Conservation (phyloP, 2,888 invertebrate species). For the Leptinotarsa tumamoca region DNA sequence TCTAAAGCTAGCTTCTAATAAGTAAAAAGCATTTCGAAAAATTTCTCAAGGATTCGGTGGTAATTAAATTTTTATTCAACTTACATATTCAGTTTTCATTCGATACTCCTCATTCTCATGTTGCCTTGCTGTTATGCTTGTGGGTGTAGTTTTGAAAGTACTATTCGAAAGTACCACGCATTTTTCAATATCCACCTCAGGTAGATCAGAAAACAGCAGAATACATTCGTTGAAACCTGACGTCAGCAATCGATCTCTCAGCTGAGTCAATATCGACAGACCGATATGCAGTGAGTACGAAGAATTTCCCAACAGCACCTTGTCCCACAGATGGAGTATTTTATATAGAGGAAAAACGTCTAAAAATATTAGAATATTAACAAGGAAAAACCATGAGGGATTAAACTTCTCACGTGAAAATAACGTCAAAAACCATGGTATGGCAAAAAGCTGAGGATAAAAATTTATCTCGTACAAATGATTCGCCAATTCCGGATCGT, state of each 20-base stretch:
- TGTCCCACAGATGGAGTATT: slow-evolving; percentile 98
- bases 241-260: slow-evolving; percentile 83
- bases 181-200: slow-evolving; percentile 94
- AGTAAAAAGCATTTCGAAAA: too few relatives aligned
- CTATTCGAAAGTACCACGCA: slow-evolving; percentile 90
- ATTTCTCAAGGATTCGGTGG: too few relatives aligned
- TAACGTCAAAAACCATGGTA: slow-evolving; percentile 99
- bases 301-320: slow-evolving; percentile 90
- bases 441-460: slow-evolving; percentile 96
- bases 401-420: slow-evolving; percentile 88
- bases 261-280: slow-evolving; percentile 89
- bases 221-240: slow-evolving; percentile 99
- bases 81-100: slow-evolving; percentile 53
- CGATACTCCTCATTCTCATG: slow-evolving; percentile 71
- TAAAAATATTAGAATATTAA: slow-evolving; percentile 64
- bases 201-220: slow-evolving; percentile 96
- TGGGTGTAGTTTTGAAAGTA: slow-evolving; percentile 87
- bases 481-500: slow-evolving; percentile 91
- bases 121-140: slow-evolving; percentile 87
- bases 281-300: slow-evolving; percentile 96
- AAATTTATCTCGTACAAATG: slow-evolving; percentile 94
- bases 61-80: slow-evolving; percentile 11
- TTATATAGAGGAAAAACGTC: slow-evolving; percentile 99
- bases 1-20: too few relatives aligned
- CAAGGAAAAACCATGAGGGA: background rate